Evolutionary conservation across 2,888 invertebrate genomes (phyloP).

Genomic region (Apamea crenata): DNA sequence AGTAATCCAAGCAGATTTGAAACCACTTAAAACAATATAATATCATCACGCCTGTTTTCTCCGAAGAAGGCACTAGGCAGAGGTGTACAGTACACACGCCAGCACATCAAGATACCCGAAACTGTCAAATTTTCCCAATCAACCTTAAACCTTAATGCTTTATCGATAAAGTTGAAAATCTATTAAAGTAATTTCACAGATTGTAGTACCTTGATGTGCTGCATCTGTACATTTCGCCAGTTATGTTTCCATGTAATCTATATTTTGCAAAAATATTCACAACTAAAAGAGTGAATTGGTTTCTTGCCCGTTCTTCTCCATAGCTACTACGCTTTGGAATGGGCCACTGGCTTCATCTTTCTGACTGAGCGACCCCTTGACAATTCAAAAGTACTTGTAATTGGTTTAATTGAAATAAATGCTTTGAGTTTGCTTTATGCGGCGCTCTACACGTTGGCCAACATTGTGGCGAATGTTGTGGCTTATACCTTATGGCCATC

Average conservation of each 20-base stretch:
- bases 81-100: too few relatives aligned
- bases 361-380: neutral
- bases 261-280: neutral
- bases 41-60: neutral
- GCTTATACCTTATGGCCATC: too few relatives aligned
- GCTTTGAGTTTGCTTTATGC: neutral
- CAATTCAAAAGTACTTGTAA: neutral
- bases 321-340: neutral
- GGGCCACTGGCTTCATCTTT: neutral
- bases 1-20: neutral
- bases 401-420: neutral
- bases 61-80: neutral
- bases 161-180: too few relatives aligned
- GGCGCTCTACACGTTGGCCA: too few relatives aligned
- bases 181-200: too few relatives aligned
- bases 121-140: too few relatives aligned
- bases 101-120: too few relatives aligned
- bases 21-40: neutral
- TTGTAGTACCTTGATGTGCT: too few relatives aligned
- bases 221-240: neutral
- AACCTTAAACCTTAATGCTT: too few relatives aligned
- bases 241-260: neutral
- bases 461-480: too few relatives aligned
- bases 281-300: neutral
- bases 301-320: neutral